These are phyloP conservation scores for Baryphthengus martii DNA, from an alignment of 2,113 vertebrate genomes.

Conservation along the genomic window DNA sequence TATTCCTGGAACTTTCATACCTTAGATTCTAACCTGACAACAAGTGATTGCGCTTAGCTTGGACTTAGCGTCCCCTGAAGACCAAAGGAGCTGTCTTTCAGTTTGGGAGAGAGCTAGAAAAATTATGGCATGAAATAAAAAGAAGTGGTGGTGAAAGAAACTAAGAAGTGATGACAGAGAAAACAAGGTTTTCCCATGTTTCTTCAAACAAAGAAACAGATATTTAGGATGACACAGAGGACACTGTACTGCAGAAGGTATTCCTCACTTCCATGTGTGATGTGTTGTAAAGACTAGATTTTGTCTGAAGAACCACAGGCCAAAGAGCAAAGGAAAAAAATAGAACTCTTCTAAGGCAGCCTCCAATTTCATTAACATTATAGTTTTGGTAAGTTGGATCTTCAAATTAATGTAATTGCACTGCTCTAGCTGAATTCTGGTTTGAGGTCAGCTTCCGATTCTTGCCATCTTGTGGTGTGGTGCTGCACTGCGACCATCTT, in stretches of 20 bases:
- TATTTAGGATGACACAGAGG: background rate
- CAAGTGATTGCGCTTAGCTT: background rate
- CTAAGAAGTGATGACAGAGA: background rate
- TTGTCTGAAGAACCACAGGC: background rate
- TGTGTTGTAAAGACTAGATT: background rate
- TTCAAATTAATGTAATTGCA: background rate
- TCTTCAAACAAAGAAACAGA: background rate
- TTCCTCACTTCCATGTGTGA: background rate
- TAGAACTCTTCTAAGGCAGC: background rate
- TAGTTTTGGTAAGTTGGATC: background rate
- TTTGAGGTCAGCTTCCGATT: conserved; percentile 9
- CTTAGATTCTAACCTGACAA: background rate
- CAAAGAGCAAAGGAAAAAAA: background rate
- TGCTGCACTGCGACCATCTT: background rate
- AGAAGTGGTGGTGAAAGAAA: background rate
- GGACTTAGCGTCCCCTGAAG: background rate
- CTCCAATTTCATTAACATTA: background rate
- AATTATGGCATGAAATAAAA: background rate
- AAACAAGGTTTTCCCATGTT: background rate
- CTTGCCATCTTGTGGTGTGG: conserved; percentile 49
- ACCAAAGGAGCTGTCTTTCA: background rate
- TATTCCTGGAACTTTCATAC: background rate
- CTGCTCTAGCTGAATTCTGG: background rate
- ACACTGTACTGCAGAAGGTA: background rate
- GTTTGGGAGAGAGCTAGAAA: background rate